These are phyloP conservation scores for Xylocopa sonorina DNA, from an alignment of 1,140 invertebrate genomes.

Conservation along the genomic window DNA sequence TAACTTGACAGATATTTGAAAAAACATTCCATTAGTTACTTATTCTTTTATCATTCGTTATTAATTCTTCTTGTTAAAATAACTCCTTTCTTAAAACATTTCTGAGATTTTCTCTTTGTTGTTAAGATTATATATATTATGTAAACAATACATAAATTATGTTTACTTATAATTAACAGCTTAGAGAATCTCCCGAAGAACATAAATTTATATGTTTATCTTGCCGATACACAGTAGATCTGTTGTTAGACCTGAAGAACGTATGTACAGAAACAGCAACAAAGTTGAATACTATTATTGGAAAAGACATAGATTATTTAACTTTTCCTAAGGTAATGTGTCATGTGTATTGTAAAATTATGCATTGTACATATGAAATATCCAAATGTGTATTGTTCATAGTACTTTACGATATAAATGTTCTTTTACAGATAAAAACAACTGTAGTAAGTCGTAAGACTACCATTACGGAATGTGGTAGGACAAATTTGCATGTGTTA, in stretches of 20 bases:
- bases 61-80: too few relatives aligned
- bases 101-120: too few relatives aligned
- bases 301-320: conserved; percentile 57
- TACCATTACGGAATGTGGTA: conserved; percentile 62
- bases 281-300: conserved; percentile 59
- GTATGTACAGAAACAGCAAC: conserved; percentile 63
- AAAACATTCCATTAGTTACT: too few relatives aligned
- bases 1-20: too few relatives aligned
- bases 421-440: conserved; percentile 67
- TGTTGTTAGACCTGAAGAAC: conserved; percentile 74
- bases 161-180: neutral
- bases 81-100: too few relatives aligned
- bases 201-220: conserved; percentile 70
- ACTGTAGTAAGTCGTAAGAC: conserved; percentile 74
- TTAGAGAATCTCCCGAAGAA: neutral
- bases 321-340: conserved; percentile 71
- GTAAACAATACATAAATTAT: too few relatives aligned
- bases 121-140: too few relatives aligned
- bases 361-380: neutral
- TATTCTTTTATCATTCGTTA: too few relatives aligned
- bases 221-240: conserved; percentile 78
- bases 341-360: neutral
- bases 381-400: neutral
- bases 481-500: conserved; percentile 46
- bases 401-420: neutral